Conservation (phyloP, 2,113 vertebrate species). For the Thermophis baileyi region DNA sequence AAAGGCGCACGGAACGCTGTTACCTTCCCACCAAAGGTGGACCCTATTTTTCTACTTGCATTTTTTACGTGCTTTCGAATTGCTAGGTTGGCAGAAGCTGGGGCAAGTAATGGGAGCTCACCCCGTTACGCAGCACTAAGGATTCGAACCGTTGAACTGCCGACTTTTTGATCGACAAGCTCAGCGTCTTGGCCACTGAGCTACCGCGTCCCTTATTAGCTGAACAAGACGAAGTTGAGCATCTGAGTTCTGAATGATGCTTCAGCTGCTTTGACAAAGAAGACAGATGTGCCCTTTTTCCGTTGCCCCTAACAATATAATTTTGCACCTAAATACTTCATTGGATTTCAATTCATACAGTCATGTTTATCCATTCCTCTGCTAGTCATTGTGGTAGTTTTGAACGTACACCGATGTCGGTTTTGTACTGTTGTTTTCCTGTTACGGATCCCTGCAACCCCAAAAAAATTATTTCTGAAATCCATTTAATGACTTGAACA, state of each 20-base stretch:
- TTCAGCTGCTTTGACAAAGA: not conserved
- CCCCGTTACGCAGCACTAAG: too few relatives aligned
- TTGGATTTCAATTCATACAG: not conserved
- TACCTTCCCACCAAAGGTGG: too few relatives aligned
- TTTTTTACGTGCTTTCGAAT: too few relatives aligned
- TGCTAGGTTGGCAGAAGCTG: too few relatives aligned
- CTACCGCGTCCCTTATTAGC: not conserved
- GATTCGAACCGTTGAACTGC: too few relatives aligned
- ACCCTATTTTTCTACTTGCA: too few relatives aligned
- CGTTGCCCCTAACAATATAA: not conserved
- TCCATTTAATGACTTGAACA: not conserved
- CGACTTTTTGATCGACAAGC: too few relatives aligned
- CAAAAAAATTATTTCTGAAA: not conserved
- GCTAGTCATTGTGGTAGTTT: too few relatives aligned
- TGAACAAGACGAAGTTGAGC: not conserved
- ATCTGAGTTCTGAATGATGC: not conserved
- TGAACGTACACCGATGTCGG: not conserved
- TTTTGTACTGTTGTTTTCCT: not conserved
- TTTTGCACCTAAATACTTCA: too few relatives aligned
- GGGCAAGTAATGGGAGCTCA: too few relatives aligned
- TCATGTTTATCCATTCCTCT: not conserved
- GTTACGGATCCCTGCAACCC: not conserved
- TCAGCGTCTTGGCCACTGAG: too few relatives aligned
- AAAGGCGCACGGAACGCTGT: too few relatives aligned
- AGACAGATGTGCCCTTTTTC: not conserved